Evolutionary conservation across 1,140 invertebrate species (phyloP).

Genomic region (Hypsibius dujardini): DNA sequence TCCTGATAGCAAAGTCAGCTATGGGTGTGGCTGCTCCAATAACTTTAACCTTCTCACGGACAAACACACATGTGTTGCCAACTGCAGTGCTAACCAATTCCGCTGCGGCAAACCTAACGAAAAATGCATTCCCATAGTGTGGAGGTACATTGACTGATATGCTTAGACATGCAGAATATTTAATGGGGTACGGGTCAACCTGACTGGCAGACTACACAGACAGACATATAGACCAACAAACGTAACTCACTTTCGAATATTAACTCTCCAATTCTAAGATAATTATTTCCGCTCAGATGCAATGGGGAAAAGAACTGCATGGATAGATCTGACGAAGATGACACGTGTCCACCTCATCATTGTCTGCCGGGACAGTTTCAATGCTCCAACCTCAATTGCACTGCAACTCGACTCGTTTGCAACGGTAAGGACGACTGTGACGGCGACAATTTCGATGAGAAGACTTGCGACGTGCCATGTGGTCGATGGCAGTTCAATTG

Average conservation of each 20-base stretch:
- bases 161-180: too few species aligned
- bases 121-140: constrained; percentile 89
- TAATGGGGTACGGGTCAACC: too few species aligned
- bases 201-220: too few species aligned
- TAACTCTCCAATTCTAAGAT: too few species aligned
- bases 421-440: constrained; percentile 71
- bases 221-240: too few species aligned
- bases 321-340: constrained; percentile 57
- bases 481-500: constrained; percentile 32
- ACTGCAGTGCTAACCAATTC: constrained; percentile 81
- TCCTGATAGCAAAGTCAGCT: constrained; percentile 51
- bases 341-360: constrained; percentile 25
- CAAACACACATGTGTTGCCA: constrained; percentile 77
- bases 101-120: constrained; percentile 75
- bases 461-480: constrained; percentile 30
- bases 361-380: constrained; percentile 63
- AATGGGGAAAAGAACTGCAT: constrained; percentile 55
- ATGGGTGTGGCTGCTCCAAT: constrained; percentile 79
- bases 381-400: constrained; percentile 79
- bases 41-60: constrained; percentile 64
- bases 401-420: constrained; percentile 71
- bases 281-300: constrained; percentile 40
- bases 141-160: constrained; percentile 45
- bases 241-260: too few species aligned
- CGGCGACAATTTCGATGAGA: constrained; percentile 33